Evolutionary conservation across 2,113 vertebrate genomes (phyloP), one percentile per base, ranked within the genome.

Genomic region (Indicator indicator): DNA sequence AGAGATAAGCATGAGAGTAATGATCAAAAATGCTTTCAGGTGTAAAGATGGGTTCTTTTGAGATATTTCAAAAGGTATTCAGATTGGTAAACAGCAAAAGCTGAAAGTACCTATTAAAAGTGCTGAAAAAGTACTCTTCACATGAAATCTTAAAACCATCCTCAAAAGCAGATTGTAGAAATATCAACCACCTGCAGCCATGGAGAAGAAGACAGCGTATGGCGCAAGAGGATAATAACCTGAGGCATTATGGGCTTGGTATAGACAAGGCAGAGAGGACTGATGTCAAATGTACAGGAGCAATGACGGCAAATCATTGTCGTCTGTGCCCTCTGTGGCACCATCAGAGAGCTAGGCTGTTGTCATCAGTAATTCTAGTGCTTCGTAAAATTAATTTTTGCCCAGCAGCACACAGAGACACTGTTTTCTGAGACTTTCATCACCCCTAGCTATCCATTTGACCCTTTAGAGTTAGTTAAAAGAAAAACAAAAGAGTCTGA

Each of bases 41-140:
- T 72, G 6, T 64, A 24, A 59, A 75, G 14, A 23, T 44, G 5
- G 2, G 10, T 71, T 85, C 12, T 59, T 50, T 28, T 65, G 27
- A n/a, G 7, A 17, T 5, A 5, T 54, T 80, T 6, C 0, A 1
- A 28, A 70, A 26, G 5, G 23, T 77, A 44, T 5, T 38, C 9
- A 5, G 55, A 16, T 6, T 54, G 9, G 26, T 67, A 77, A 89
- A 70, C 1, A 79, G 7, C 27, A 86, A 83, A 44, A 73, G 24
- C 3, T 70, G 32, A 76, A 91, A 82, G 13, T 56, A n/a, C 9
- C 12, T 38, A 1, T 76, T 73, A 7, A 63, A 80, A 83, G 11
- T 59, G 9, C 10, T 85, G 63, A 73, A 88, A 59, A 73, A 69
- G 6, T 77, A 44, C 6, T 65, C 16, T 48, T 69, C 21, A 26